Evolutionary conservation across 2,113 vertebrate species (phyloP).

Genomic region (Microcebus tavaratra): DNA sequence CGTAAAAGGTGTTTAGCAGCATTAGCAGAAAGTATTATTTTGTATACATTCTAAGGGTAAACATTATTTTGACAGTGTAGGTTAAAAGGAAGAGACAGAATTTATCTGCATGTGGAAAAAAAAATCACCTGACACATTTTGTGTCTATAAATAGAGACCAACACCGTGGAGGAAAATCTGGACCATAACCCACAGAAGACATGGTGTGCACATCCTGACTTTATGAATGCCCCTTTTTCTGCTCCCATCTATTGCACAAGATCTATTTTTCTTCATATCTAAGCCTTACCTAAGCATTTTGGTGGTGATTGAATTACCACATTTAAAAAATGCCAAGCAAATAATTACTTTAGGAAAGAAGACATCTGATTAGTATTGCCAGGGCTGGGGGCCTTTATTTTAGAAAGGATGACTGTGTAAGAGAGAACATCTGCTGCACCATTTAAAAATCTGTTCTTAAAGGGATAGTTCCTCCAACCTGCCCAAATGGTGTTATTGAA

Average conservation of each 20-base stretch:
- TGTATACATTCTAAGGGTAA: not conserved
- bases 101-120: slow-evolving; percentile 13
- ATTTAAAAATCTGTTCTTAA: slow-evolving; percentile 19
- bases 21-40: slow-evolving; percentile 16
- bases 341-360: slow-evolving; percentile 31
- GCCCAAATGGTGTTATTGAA: slow-evolving; percentile 45
- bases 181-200: not conserved
- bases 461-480: slow-evolving; percentile 14
- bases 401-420: slow-evolving; percentile 8
- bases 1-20: not conserved
- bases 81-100: not conserved
- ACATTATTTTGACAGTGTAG: slow-evolving; percentile 6
- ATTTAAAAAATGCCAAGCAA: slow-evolving; percentile 2
- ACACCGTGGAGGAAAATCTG: not conserved
- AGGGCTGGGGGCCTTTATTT: not conserved
- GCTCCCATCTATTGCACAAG: not conserved
- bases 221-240: not conserved
- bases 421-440: slow-evolving; percentile 19
- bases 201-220: not conserved
- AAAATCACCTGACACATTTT: slow-evolving; percentile 26
- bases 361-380: not conserved
- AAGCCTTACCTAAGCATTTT: not conserved
- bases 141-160: slow-evolving; percentile 53
- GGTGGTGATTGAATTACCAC: not conserved
- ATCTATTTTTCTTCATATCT: not conserved